These are phyloP conservation scores for Helarctos malayanus DNA, from an alignment of 2,797 vertebrate species.

Conservation along the genomic window DNA sequence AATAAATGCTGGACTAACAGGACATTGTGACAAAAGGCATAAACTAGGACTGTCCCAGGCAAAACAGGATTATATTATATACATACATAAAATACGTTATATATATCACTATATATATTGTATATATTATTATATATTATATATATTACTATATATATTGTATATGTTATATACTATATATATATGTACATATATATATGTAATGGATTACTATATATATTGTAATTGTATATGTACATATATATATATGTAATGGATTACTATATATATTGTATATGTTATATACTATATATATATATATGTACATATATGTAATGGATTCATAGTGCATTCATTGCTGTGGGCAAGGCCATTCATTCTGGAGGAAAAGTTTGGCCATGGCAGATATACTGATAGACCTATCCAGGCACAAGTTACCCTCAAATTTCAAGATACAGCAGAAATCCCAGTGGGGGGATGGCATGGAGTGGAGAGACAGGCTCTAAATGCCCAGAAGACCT, in stretches of 20 bases:
- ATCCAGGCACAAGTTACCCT: not conserved
- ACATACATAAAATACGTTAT: not conserved
- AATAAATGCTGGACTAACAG: not conserved
- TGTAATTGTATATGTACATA: no score
- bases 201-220: not conserved
- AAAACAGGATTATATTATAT: not conserved
- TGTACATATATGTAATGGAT: not conserved
- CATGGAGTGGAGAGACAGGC: not conserved
- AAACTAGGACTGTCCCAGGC: not conserved
- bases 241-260: not conserved
- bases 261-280: no score
- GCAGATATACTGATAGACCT: not conserved
- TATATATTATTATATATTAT: not conserved
- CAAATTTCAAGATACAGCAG: not conserved
- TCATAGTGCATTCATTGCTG: not conserved
- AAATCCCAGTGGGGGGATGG: no score
- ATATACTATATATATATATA: not conserved
- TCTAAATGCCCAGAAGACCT: not conserved
- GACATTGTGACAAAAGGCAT: not conserved
- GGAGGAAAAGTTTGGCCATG: not conserved
- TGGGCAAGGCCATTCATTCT: not conserved
- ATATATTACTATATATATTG: no score
- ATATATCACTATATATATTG: no score
- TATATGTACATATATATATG: not conserved
- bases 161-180: no score